Evolutionary conservation across 2,113 vertebrate species (phyloP).

Genomic region (Benitochromis conjunctus): DNA sequence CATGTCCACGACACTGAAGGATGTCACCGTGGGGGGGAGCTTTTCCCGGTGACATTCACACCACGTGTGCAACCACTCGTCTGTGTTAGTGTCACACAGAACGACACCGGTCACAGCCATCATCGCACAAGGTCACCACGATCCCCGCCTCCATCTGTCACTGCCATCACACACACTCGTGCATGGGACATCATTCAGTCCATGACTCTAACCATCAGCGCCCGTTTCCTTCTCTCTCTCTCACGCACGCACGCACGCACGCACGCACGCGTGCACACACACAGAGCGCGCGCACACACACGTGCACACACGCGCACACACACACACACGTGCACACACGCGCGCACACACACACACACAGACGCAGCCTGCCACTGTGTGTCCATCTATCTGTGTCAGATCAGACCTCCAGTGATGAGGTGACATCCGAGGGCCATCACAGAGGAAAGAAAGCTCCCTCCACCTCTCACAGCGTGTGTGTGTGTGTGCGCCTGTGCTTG

Average conservation of each 20-base stretch:
- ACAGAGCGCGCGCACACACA: too few relatives aligned
- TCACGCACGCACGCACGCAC: too few relatives aligned
- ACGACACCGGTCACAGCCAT: neutral
- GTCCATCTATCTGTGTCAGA: constrained; percentile 35
- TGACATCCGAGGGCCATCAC: neutral
- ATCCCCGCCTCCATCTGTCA: neutral
- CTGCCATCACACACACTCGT: neutral
- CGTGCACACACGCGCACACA: too few relatives aligned
- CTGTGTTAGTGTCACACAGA: neutral
- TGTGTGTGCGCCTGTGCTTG: neutral
- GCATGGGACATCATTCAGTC: neutral
- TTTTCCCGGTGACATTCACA: constrained; percentile 9
- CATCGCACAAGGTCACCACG: neutral
- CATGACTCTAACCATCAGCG: neutral
- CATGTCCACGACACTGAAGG: neutral
- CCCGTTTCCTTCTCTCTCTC: too few relatives aligned
- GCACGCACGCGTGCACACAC: too few relatives aligned
- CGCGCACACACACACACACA: neutral
- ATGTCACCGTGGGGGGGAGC: neutral
- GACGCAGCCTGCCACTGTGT: neutral
- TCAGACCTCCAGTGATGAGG: neutral
- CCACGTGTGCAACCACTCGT: neutral
- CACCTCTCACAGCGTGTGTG: neutral
- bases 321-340: neutral
- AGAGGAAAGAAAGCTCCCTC: neutral